Conservation (phyloP, 2,113 vertebrate genomes). For the Centrocercus urophasianus region DNA sequence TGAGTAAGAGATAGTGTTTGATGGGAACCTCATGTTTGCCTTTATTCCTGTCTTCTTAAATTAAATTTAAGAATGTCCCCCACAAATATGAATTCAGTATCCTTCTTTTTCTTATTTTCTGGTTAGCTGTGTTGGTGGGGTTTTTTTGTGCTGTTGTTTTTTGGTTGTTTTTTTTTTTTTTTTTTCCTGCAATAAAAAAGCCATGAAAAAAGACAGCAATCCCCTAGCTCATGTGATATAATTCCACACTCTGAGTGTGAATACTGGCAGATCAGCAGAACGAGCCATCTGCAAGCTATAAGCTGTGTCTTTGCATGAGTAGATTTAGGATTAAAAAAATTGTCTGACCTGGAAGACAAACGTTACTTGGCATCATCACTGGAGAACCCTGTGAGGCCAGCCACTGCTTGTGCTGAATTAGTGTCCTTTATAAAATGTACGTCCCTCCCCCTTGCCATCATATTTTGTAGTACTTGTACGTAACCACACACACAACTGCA, state of each 20-base stretch:
- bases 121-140: not conserved
- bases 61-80: not conserved
- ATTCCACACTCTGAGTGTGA: conserved; percentile 63
- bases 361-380: conserved; percentile 55
- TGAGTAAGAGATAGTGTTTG: not conserved
- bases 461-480: not conserved
- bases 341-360: conserved; percentile 73
- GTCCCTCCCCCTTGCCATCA: not conserved
- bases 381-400: conserved; percentile 57
- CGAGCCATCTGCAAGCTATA: conserved; percentile 75
- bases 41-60: not conserved
- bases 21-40: not conserved
- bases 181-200: conserved; percentile 59
- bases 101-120: conserved; percentile 19
- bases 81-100: not conserved
- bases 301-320: conserved; percentile 73
- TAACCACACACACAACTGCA: not conserved
- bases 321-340: conserved; percentile 69
- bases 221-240: conserved; percentile 60
- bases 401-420: conserved; percentile 34
- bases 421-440: conserved; percentile 1
- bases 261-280: conserved; percentile 78
- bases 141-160: too few species aligned
- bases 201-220: conserved; percentile 64
- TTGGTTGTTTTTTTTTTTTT: not conserved